A percentile compares a stretch with the other conserved stretches of the same genome.
Evolutionary conservation across 2,797 vertebrate species (phyloP).

Genomic region (Lithobates sylvaticus): DNA sequence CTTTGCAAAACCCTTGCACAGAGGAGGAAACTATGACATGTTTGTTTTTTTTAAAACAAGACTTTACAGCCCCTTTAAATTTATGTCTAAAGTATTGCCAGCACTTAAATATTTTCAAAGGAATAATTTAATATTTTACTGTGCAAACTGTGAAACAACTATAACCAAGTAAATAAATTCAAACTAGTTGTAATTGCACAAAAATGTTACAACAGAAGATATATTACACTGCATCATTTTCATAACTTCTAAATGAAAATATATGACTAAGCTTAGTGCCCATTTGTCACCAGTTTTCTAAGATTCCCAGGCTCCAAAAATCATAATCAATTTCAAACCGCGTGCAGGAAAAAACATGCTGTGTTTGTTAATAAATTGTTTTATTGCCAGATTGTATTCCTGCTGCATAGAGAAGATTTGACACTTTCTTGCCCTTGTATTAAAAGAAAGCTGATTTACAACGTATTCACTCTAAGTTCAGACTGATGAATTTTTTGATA

Average conservation of each 20-base stretch:
- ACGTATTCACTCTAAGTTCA: neutral
- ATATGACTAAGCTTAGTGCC: constrained; percentile 24
- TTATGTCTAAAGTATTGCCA: no score
- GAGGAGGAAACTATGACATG: no score
- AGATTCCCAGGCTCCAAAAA: constrained; percentile 21
- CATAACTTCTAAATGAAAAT: constrained; percentile 45
- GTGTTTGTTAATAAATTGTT: constrained; percentile 35
- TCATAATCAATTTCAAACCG: constrained; percentile 31
- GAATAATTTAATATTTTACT: neutral
- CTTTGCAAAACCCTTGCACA: no score
- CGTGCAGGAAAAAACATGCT: constrained; percentile 12
- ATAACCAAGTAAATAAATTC: constrained; percentile 7
- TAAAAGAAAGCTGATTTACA: neutral
- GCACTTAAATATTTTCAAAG: neutral
- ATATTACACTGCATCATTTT: constrained; percentile 8
- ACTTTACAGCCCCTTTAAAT: no score
- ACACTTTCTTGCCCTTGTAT: neutral
- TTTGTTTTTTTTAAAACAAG: no score
- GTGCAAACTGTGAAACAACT: neutral
- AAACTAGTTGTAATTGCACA: constrained; percentile 20
- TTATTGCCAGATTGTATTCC: neutral
- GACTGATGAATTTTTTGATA: neutral
- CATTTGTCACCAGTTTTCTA: constrained; percentile 32
- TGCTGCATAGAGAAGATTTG: neutral
- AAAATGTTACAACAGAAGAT: constrained; percentile 20